Evolutionary conservation across 2,113 vertebrate species (phyloP), one percentile per base, ranked within the genome.

Genomic region (Solea senegalensis): DNA sequence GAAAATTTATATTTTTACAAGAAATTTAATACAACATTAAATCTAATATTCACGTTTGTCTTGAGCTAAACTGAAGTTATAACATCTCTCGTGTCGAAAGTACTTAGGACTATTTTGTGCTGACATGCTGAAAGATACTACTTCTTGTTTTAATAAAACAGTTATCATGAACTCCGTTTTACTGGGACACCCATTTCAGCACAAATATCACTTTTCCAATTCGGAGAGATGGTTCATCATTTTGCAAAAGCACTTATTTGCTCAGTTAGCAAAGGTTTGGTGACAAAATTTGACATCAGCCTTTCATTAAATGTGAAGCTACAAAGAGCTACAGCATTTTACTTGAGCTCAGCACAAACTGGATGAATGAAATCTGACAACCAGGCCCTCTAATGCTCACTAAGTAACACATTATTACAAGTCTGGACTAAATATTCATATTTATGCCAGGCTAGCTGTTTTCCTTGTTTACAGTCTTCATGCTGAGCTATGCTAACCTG

Each of bases 1-100:
- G 50, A 69, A 59, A 12, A 54, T 69, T 48, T 51, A 71, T 44
- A 57, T 51, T 76, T 73, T 34, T 57, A 69, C 26, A n/a, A 69
- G 61, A 26, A 78, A 78, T 74, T 70, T 75, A 63, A 72, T 40
- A 57, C n/a, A n/a, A 46, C 43, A 58, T 62, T 53, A 60, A 74
- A 80, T 65, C 41, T 9, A 59, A 15, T 63, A 81, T 58, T 82
- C 10, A 5, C 8, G 63, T 66, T 72, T 68, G 60, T 66, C 34
- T 39, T 16, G 15, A 59, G 46, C 54, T 56, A 13, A 64, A n/a
- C 28, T 49, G 6, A 51, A 54, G 49, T 49, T 43, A 14, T 48
- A 60, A 72, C 57, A 68, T 15, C 9, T 45, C 40, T 40, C 7
- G 3, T 65, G 54, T 80, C 77, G 60, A 71, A 75, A 56, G 28